These are phyloP conservation scores for Cosmorhoe ocellata DNA, from an alignment of 2,888 invertebrate genomes.

Conservation along the genomic window DNA sequence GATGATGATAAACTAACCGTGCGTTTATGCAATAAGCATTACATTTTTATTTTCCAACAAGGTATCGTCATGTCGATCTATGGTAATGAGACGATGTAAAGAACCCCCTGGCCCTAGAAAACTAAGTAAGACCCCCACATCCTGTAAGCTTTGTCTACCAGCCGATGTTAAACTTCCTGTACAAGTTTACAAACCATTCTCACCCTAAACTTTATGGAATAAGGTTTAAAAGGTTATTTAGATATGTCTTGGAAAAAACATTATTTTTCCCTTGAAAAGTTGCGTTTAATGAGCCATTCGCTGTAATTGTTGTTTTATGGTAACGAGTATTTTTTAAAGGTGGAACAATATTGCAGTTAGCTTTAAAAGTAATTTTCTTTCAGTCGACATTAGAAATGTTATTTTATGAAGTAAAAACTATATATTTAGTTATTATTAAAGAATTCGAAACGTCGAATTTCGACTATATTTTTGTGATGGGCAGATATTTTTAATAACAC, in stretches of 20 bases:
- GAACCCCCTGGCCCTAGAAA: slow-evolving; percentile 17
- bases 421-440: too few relatives aligned
- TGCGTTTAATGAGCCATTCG: slow-evolving; percentile 60
- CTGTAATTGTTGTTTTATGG: slow-evolving; percentile 37
- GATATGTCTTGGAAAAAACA: slow-evolving; percentile 64
- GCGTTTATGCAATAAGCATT: background rate
- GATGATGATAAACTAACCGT: too few relatives aligned
- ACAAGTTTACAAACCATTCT: slow-evolving; percentile 26
- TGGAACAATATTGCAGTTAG: slow-evolving; percentile 1
- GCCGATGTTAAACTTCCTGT: slow-evolving; percentile 30
- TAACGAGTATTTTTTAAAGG: slow-evolving; percentile 17
- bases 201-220: slow-evolving; percentile 31
- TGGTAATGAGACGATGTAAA: slow-evolving; percentile 29
- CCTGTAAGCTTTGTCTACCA: slow-evolving; percentile 52
- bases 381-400: background rate
- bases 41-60: slow-evolving; percentile 17
- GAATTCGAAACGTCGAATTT: too few relatives aligned
- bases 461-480: too few relatives aligned
- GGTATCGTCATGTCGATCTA: slow-evolving; percentile 29
- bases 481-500: too few relatives aligned
- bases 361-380: slow-evolving; percentile 7
- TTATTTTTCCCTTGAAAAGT: slow-evolving; percentile 58
- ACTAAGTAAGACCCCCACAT: slow-evolving; percentile 35
- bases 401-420: too few relatives aligned
- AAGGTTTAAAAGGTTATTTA: slow-evolving; percentile 52